phyloP scores from a whole-genome alignment of 2,888 invertebrate genomes.

The Agonopterix heracliana region DNA sequence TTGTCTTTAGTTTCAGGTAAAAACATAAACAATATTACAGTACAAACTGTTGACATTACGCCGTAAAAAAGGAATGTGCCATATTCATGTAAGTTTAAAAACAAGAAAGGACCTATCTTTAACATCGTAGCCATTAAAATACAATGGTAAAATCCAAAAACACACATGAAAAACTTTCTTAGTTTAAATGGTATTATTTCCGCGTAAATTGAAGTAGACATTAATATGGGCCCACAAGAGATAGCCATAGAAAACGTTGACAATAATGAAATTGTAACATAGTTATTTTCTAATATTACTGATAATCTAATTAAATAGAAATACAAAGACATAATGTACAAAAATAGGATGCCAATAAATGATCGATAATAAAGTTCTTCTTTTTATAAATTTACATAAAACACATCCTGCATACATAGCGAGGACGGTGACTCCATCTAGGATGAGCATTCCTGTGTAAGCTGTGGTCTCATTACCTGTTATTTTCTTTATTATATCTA shows the following conservation, averaged over 20 bases:
- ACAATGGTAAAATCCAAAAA: not conserved
- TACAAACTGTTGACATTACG: not conserved
- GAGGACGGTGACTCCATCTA: conserved; percentile 19
- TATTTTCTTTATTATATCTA: conserved; percentile 21
- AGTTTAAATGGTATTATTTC: conserved; percentile 13
- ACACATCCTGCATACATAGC: conserved; percentile 13
- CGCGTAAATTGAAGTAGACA: conserved; percentile 3
- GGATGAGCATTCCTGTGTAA: conserved; percentile 18
- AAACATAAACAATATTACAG: not conserved
- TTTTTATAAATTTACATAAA: conserved; percentile 10
- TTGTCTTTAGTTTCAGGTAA: no score
- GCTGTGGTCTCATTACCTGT: conserved; percentile 16
- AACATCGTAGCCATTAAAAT: conserved; percentile 6
- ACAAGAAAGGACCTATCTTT: conserved; percentile 10
- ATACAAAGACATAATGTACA: conserved; percentile 17
- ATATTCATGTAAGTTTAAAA: not conserved
- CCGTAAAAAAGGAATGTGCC: not conserved
- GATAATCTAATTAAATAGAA: not conserved
- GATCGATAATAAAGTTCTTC: conserved; percentile 14
- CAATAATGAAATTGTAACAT: conserved; percentile 22
- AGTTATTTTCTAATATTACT: conserved; percentile 11
- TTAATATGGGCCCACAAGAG: conserved; percentile 11
- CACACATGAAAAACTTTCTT: conserved; percentile 8
- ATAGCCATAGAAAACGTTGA: conserved; percentile 5
- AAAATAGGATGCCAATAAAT: conserved; percentile 13